Evolutionary conservation across 30 jellyfish, hydroid and myxozoan genomes (phyloP).

Genomic region (Turritopsis rubra): DNA sequence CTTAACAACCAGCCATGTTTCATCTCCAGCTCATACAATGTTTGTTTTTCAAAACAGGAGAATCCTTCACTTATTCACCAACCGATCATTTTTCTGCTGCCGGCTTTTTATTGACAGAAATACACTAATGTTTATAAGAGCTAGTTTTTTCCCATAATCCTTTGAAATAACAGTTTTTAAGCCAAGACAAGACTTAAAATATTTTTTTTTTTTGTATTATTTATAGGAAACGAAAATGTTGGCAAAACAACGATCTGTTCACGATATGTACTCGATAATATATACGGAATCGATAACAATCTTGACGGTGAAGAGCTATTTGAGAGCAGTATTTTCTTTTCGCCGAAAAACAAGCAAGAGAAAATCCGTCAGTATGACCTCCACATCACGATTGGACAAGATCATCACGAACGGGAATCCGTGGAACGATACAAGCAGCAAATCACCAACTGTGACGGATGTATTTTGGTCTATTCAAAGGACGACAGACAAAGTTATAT

Average conservation of each 20-base stretch:
- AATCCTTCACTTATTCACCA: too few species aligned
- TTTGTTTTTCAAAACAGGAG: too few species aligned
- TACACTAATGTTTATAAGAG: not conserved
- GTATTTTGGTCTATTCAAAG: not conserved
- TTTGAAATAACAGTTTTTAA: not conserved
- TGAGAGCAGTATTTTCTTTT: not conserved
- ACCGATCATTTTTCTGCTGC: too few species aligned
- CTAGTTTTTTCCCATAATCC: not conserved
- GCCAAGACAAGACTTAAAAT: not conserved
- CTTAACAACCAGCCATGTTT: too few species aligned
- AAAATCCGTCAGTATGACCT: not conserved
- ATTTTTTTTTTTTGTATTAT: not conserved
- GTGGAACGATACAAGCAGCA: not conserved
- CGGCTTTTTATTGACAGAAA: too few species aligned
- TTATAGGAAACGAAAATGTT: not conserved
- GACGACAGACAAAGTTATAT: conserved; percentile 7
- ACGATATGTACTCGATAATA: not conserved
- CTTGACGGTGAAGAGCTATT: not conserved
- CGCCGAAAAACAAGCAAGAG: not conserved
- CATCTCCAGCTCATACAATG: too few species aligned
- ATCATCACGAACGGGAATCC: not conserved
- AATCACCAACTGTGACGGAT: conserved; percentile 5
- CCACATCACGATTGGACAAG: not conserved
- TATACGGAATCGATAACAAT: not conserved
- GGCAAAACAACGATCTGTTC: conserved; percentile 10